phyloP scores from a whole-genome alignment of 2,888 invertebrate species.

The Scotopteryx bipunctaria region DNA sequence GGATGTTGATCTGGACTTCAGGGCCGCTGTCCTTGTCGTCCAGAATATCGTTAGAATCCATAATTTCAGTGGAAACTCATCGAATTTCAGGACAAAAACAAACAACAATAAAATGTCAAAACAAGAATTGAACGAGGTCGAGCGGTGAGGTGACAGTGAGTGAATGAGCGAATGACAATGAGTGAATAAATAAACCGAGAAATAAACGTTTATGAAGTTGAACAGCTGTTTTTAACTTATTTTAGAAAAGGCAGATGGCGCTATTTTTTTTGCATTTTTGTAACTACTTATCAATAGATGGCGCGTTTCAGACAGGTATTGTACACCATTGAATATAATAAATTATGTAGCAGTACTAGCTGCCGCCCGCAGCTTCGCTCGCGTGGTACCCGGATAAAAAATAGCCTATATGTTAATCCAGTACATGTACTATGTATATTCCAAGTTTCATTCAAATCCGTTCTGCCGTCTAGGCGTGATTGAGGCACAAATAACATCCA shows the following conservation, averaged over 20 bases:
- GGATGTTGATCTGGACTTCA: constrained; percentile 85
- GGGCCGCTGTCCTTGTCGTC: constrained; percentile 75
- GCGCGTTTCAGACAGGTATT: too few relatives aligned
- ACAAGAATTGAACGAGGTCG: not conserved
- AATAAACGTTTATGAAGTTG: not conserved
- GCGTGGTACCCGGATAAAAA: too few relatives aligned
- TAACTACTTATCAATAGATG: not conserved
- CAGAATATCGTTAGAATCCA: constrained; percentile 66
- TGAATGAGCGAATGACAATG: not conserved
- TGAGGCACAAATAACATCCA: too few relatives aligned
- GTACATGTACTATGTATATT: too few relatives aligned
- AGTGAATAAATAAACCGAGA: not conserved
- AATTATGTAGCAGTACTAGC: too few relatives aligned
- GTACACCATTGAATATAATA: too few relatives aligned
- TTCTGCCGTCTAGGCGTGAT: too few relatives aligned
- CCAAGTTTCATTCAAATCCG: too few relatives aligned
- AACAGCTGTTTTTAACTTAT: not conserved
- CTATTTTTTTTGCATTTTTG: not conserved
- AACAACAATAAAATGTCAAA: constrained; percentile 10
- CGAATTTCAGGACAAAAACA: constrained; percentile 19
- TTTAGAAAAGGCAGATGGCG: not conserved
- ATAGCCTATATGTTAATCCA: too few relatives aligned
- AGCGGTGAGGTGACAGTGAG: not conserved
- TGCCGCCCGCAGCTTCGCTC: too few relatives aligned
- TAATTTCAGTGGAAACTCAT: constrained; percentile 36